A percentile compares a stretch with the other conserved stretches of the same genome.
Evolutionary conservation across 2,888 invertebrate species (phyloP).

Genomic region (Harmothoe impar): DNA sequence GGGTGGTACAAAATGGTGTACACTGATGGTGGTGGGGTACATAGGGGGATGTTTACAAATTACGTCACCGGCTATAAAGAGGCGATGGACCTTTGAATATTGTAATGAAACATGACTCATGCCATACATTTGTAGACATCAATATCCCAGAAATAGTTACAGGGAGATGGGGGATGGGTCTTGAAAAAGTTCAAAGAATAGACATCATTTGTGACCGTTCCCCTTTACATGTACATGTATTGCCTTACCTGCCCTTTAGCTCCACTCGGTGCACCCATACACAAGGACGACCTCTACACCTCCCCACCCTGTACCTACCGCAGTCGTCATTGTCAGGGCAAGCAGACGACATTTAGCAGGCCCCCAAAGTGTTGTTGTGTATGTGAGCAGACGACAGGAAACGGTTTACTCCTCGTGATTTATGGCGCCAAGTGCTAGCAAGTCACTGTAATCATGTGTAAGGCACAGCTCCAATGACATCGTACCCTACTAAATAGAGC

Average conservation of each 20-base stretch:
- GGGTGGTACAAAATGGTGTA: too few relatives aligned
- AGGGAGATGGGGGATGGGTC: too few relatives aligned
- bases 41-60: too few relatives aligned
- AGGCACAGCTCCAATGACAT: neutral
- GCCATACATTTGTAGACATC: too few relatives aligned
- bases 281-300: neutral
- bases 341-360: neutral
- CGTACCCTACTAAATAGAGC: neutral
- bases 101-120: too few relatives aligned
- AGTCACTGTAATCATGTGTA: constrained; percentile 32
- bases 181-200: too few relatives aligned
- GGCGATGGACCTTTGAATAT: too few relatives aligned
- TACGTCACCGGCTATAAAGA: too few relatives aligned
- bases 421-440: neutral
- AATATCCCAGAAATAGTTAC: too few relatives aligned
- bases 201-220: too few relatives aligned
- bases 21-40: too few relatives aligned
- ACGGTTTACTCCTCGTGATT: neutral
- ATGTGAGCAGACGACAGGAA: constrained; percentile 14
- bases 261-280: neutral
- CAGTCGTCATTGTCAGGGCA: neutral
- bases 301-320: neutral
- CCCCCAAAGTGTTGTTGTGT: neutral
- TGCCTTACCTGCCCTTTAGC: neutral
- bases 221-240: too few relatives aligned